These are phyloP conservation scores for Dryoscopus gambensis DNA, from an alignment of 2,113 vertebrate genomes.

Conservation along the genomic window DNA sequence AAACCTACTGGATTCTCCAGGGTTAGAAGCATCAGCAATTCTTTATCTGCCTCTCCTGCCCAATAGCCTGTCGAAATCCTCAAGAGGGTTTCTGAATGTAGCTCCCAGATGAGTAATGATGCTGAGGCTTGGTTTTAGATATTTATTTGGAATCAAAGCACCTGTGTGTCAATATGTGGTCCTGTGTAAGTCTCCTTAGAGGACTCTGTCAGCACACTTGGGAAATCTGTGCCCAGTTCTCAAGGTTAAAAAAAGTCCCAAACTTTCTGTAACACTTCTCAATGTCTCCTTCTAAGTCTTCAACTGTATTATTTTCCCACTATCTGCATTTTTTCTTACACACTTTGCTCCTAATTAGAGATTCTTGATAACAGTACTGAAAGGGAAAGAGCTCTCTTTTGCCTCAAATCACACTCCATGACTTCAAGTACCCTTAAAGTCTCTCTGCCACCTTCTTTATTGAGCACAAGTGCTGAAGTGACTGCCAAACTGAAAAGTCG, in stretches of 20 bases:
- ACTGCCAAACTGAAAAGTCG: not conserved
- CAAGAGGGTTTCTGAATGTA: not conserved
- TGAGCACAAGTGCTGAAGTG: not conserved
- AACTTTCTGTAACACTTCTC: not conserved
- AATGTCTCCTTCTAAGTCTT: not conserved
- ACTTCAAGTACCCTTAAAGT: not conserved
- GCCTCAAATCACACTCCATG: not conserved
- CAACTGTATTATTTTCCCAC: not conserved
- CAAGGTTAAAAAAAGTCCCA: not conserved
- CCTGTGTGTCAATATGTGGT: not conserved
- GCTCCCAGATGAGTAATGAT: constrained; percentile 36
- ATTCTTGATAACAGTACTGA: not conserved
- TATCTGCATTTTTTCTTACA: not conserved
- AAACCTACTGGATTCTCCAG: not conserved
- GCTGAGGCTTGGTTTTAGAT: not conserved
- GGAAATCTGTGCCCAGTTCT: not conserved
- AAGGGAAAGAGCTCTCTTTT: not conserved
- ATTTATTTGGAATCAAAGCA: constrained; percentile 5
- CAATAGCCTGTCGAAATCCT: not conserved
- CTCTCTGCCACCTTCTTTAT: not conserved
- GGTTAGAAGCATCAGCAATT: constrained; percentile 27
- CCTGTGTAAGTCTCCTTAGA: not conserved
- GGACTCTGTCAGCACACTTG: not conserved
- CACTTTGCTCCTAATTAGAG: not conserved
- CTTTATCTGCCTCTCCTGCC: constrained; percentile 8